A percentile compares a stretch with the other conserved stretches of the same genome.
These are phyloP conservation scores for Nycticebus coucang DNA, from an alignment of 2,113 vertebrate genomes.

Conservation along the genomic window DNA sequence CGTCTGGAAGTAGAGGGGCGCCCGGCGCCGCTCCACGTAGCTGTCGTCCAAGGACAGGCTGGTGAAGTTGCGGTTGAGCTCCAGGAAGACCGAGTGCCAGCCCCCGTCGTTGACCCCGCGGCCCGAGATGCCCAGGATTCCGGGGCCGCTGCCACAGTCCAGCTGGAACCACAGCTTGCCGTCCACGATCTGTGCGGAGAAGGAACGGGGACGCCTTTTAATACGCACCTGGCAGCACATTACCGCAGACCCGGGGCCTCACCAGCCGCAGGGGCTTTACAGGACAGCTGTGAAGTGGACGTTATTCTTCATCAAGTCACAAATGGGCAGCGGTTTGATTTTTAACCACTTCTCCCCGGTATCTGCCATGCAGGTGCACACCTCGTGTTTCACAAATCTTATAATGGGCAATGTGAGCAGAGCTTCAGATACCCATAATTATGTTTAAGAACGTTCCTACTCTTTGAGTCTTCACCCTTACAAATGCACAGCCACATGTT, in stretches of 20 bases:
- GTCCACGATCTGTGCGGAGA: conserved; percentile 90
- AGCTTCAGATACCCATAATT: neutral
- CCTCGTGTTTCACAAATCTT: neutral
- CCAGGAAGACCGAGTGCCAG: conserved; percentile 96
- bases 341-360: neutral
- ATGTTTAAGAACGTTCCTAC: neutral
- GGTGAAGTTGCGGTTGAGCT: conserved; percentile 95
- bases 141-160: conserved; percentile 90
- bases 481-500: neutral
- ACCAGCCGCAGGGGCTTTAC: fast-evolving
- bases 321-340: neutral
- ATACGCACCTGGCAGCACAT: fast-evolving
- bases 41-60: conserved; percentile 95
- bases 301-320: neutral
- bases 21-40: conserved; percentile 93
- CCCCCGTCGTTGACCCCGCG: conserved; percentile 93
- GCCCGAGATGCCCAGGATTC: conserved; percentile 94
- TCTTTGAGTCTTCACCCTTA: neutral
- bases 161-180: conserved; percentile 97
- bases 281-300: neutral
- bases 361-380: neutral
- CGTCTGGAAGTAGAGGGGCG: conserved; percentile 87
- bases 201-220: neutral
- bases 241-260: neutral
- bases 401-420: neutral